Evolutionary conservation across 2,113 vertebrate species (phyloP).

Genomic region (Syrmaticus mikado): DNA sequence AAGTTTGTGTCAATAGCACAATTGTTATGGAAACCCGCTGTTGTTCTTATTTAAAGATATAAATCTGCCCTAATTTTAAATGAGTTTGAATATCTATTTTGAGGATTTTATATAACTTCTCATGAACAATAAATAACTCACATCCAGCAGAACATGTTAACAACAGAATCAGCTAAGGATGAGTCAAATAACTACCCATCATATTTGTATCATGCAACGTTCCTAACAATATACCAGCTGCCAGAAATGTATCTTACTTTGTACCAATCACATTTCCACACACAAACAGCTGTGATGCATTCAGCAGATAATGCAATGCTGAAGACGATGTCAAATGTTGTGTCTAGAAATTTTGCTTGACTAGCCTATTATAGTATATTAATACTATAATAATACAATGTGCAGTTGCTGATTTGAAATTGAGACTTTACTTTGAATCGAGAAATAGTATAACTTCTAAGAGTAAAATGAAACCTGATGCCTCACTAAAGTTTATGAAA

Average conservation of each 20-base stretch:
- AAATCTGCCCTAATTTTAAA: neutral
- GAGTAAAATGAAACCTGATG: neutral
- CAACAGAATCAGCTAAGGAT: constrained; percentile 1
- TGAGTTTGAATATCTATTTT: constrained; percentile 1
- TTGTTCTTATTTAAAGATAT: neutral
- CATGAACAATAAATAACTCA: constrained; percentile 7
- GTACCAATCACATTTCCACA: neutral
- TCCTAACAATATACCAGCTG: neutral
- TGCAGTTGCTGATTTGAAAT: neutral
- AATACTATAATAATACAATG: neutral
- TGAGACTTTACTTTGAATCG: neutral
- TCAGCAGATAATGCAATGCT: neutral
- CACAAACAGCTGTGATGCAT: neutral
- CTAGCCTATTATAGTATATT: neutral
- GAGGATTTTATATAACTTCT: constrained; percentile 42
- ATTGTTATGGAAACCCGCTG: constrained; percentile 6
- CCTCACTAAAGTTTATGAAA: neutral
- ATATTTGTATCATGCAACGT: neutral
- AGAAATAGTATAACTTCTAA: neutral
- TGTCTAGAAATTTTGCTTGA: neutral
- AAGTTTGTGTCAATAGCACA: constrained; percentile 15
- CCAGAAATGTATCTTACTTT: neutral
- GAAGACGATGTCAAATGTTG: neutral
- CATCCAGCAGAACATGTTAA: constrained; percentile 13
- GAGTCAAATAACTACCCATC: constrained; percentile 3